phyloP scores from a whole-genome alignment of 92 coral and sea anemone species.

The Parazoanthus swiftii region DNA sequence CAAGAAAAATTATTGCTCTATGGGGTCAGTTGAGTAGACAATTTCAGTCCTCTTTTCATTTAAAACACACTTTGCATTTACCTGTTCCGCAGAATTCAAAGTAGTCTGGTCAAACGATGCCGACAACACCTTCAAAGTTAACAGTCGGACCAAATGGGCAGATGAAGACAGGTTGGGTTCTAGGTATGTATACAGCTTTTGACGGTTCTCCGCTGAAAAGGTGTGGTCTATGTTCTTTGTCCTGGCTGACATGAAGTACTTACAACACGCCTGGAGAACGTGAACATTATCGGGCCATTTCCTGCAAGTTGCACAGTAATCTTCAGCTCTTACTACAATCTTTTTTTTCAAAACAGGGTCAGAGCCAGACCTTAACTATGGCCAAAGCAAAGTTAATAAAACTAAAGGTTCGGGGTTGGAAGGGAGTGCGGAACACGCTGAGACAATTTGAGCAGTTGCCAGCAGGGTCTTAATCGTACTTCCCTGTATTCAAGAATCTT shows the following conservation, averaged over 20 bases:
- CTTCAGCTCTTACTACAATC: neutral
- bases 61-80: neutral
- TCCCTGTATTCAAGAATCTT: no score
- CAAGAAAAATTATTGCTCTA: neutral
- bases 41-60: no score
- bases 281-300: slow-evolving; percentile 66
- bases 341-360: neutral
- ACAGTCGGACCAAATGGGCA: slow-evolving; percentile 73
- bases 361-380: neutral
- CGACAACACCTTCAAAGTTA: slow-evolving; percentile 73
- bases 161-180: slow-evolving; percentile 74
- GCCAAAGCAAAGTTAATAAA: neutral
- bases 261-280: slow-evolving; percentile 73
- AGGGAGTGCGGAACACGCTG: no score
- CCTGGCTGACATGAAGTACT: slow-evolving; percentile 50
- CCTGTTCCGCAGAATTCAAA: slow-evolving; percentile 50
- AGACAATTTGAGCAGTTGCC: no score
- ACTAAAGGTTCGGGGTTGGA: no score
- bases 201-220: slow-evolving; percentile 53
- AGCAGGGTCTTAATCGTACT: no score
- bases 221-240: slow-evolving; percentile 41
- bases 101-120: slow-evolving; percentile 63
- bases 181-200: slow-evolving; percentile 49
- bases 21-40: neutral
- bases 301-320: slow-evolving; percentile 38